A percentile compares a stretch with the other conserved stretches of the same genome.
phyloP scores from a whole-genome alignment of 2,888 invertebrate species.

The Drosophila prolongata region DNA sequence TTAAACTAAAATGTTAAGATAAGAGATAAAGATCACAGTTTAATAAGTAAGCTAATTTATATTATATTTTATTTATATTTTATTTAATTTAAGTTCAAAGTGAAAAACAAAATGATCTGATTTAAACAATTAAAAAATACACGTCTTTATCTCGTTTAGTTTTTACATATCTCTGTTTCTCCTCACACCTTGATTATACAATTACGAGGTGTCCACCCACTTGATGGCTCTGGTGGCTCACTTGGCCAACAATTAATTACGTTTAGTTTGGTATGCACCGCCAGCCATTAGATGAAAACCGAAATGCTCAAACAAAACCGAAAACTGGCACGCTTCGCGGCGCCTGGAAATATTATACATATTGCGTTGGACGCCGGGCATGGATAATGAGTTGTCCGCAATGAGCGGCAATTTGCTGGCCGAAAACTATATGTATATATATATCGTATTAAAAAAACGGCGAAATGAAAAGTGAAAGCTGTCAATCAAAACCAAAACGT shows the following conservation, averaged over 20 bases:
- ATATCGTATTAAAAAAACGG: not conserved
- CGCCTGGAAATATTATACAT: slow-evolving; percentile 30
- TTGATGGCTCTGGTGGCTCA: slow-evolving; percentile 1
- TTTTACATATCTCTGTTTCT: not conserved
- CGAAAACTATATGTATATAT: slow-evolving; percentile 2
- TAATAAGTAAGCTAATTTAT: too few relatives aligned
- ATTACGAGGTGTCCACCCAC: slow-evolving; percentile 5
- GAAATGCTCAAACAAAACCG: slow-evolving; percentile 16
- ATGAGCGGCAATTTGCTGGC: slow-evolving; percentile 21
- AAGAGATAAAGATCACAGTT: too few relatives aligned
- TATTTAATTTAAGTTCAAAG: too few relatives aligned
- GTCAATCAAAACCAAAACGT: slow-evolving; percentile 44
- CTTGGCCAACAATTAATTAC: slow-evolving; percentile 61
- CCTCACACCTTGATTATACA: slow-evolving; percentile 16
- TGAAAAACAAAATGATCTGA: too few relatives aligned
- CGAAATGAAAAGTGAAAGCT: slow-evolving; percentile 45
- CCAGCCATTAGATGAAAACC: slow-evolving; percentile 29
- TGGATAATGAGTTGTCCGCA: slow-evolving; percentile 14
- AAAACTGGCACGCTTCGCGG: slow-evolving; percentile 32
- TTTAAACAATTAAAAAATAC: not conserved
- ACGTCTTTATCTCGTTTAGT: not conserved
- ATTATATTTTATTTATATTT: too few relatives aligned
- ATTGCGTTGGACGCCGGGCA: slow-evolving; percentile 10
- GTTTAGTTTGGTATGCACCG: slow-evolving; percentile 62
- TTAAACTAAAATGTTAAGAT: too few relatives aligned